Base-by-base conservation (phyloP, 2,797 vertebrate genomes). In the Lophius americanus region DNA sequence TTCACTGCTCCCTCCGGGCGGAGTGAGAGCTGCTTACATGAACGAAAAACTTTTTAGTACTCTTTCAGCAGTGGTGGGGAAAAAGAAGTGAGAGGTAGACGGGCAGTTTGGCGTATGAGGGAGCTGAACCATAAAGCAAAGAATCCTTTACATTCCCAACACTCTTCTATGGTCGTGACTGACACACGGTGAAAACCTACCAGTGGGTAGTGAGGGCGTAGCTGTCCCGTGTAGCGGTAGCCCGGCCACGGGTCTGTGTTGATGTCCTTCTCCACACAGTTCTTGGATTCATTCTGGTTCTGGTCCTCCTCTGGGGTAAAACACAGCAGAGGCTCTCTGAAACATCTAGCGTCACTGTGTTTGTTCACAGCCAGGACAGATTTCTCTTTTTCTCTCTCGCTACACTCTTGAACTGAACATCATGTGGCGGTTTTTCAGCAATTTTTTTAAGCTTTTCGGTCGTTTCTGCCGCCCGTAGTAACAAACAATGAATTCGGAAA, bases 201-300 rank as follows among this genome's bases (percentile, higher is more conserved):
- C 93, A 99, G 89, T n/a, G 98, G 98, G 76, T 99, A 99, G 87
- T 99, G 88, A 41, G 98, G 98, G 63, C 91, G 94, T 69, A 99
- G 95, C 92, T 96, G 98, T 42, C 98, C 98, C 42, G 97, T 97
- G 58, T 95, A 99, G 54, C 96, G 94, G 91, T 99, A 99, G 48
- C 97, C 97, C 51, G 95, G 94, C 98, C 98, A 99, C 2, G 98
- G 98, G 82, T 99, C 97, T 79, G 96, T 99, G 90, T 98, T 98
- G 69, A 95, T 66, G 7, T 98, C 96, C 4, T 94, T 95, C 88
- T 97, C 97, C 70, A 96, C 81, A 57, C 93, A 92, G 83, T 94
- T 97, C 91, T 95, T 96, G 2, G 92, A 91, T 47, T 97, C 96
- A 84, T 90, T 93, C 76, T 96, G 96, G 44, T 93, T 94, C 88